phyloP scores from a whole-genome alignment of 2,888 invertebrate genomes.

The Mechanitis messenoides region DNA sequence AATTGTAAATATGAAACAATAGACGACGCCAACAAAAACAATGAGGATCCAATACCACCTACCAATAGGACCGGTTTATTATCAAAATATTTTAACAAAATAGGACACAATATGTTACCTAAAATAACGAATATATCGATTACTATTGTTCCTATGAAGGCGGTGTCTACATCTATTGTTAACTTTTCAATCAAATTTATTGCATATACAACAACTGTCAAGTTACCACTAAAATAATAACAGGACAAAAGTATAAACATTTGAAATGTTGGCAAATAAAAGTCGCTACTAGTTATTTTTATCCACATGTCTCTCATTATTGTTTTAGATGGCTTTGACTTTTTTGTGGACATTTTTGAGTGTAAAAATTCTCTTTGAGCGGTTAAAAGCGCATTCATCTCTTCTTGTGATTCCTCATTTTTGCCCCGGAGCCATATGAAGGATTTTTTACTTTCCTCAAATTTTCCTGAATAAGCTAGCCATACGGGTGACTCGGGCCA shows the following conservation, averaged over 20 bases:
- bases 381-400: constrained; percentile 27
- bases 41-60: constrained; percentile 18
- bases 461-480: constrained; percentile 30
- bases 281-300: constrained; percentile 19
- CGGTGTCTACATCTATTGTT: constrained; percentile 18
- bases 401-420: constrained; percentile 24
- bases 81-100: constrained; percentile 20
- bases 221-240: constrained; percentile 25
- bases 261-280: constrained; percentile 23
- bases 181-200: constrained; percentile 22
- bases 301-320: constrained; percentile 19
- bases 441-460: constrained; percentile 30
- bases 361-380: constrained; percentile 26
- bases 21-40: constrained; percentile 19
- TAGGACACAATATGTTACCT: constrained; percentile 14
- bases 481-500: constrained; percentile 35
- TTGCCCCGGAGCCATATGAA: constrained; percentile 28
- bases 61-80: constrained; percentile 22
- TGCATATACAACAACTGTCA: constrained; percentile 21
- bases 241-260: constrained; percentile 20
- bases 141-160: constrained; percentile 22
- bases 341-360: constrained; percentile 16
- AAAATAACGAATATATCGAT: constrained; percentile 19
- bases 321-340: constrained; percentile 11
- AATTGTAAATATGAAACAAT: constrained; percentile 20